Evolutionary conservation across 2,113 vertebrate genomes (phyloP).

Genomic region (Casuarius casuarius): DNA sequence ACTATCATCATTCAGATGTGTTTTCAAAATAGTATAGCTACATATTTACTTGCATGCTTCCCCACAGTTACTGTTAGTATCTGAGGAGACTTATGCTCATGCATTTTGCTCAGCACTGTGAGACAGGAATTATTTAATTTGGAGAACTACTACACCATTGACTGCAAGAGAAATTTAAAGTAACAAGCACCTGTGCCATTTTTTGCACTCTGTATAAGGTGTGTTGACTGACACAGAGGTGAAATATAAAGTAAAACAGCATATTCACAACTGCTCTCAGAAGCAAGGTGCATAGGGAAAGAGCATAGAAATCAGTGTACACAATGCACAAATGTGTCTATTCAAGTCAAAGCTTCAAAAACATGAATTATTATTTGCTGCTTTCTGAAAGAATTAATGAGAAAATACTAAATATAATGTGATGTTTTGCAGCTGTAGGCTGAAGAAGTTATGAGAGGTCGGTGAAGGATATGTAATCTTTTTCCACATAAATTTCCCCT

Average conservation of each 20-base stretch:
- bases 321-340: not conserved
- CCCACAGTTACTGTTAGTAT: not conserved
- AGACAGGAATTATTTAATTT: not conserved
- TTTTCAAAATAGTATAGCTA: not conserved
- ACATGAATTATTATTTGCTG: not conserved
- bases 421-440: not conserved
- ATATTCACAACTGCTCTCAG: not conserved
- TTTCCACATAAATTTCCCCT: rapidly evolving
- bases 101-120: not conserved
- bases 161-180: not conserved
- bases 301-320: not conserved
- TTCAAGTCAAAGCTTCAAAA: not conserved
- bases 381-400: not conserved
- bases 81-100: not conserved
- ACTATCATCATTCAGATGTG: not conserved
- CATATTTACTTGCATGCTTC: not conserved
- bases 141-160: not conserved
- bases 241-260: not conserved
- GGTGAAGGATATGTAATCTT: not conserved
- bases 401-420: not conserved
- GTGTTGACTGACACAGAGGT: not conserved
- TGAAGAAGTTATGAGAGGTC: not conserved
- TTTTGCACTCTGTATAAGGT: not conserved
- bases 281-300: not conserved
- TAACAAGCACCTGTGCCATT: not conserved